Evolutionary conservation across 2,797 vertebrate species (phyloP).

Genomic region (Nothura maculosa): DNA sequence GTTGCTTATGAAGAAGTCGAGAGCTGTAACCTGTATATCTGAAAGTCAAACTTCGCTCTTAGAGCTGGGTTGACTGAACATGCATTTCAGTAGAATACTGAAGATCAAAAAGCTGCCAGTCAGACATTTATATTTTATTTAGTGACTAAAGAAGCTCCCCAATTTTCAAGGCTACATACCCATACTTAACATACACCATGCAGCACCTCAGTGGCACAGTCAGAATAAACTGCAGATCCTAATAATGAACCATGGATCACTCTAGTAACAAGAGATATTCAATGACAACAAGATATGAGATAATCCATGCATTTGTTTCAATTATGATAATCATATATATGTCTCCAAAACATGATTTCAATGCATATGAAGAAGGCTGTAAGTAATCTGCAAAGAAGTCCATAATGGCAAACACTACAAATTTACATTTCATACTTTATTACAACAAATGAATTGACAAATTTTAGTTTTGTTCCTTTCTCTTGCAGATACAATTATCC

Average conservation of each 20-base stretch:
- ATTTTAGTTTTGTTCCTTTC: background rate
- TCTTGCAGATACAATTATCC: background rate
- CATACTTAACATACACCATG: background rate
- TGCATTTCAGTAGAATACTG: background rate
- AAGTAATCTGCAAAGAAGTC: background rate
- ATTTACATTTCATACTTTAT: background rate
- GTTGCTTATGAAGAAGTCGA: background rate
- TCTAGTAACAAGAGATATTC: background rate
- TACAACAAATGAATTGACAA: background rate
- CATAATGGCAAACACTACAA: background rate
- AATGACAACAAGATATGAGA: background rate
- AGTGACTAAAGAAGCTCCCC: background rate
- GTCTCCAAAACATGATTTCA: background rate
- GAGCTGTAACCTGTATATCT: background rate
- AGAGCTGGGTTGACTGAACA: background rate
- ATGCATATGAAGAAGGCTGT: background rate
- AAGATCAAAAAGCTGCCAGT: fast-evolving
- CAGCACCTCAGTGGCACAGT: background rate
- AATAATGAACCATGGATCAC: fast-evolving
- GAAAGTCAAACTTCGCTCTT: background rate
- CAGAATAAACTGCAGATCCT: background rate
- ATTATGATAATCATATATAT: background rate
- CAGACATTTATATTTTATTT: background rate
- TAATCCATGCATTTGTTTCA: background rate
- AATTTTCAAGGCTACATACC: background rate